These are phyloP conservation scores for Aurelia coerulea DNA, from an alignment of 30 jellyfish, hydroid and myxozoan species.

Conservation along the genomic window DNA sequence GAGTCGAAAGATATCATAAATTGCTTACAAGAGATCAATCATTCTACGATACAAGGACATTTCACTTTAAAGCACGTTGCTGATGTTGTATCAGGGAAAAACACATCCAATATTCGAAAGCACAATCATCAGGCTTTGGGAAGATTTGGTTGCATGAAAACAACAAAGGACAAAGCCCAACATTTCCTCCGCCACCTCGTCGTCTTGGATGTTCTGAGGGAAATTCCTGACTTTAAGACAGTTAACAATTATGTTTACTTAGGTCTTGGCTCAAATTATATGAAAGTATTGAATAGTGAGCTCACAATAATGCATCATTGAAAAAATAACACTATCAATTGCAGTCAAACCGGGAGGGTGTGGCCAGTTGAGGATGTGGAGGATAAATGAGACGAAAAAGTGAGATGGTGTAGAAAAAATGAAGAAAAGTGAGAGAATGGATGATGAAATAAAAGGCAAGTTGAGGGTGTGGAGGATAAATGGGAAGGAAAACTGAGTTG, in stretches of 20 bases:
- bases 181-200: slow-evolving; percentile 2
- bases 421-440: too few species aligned
- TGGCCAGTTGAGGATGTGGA: too few species aligned
- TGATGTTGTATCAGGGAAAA: neutral
- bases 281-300: neutral
- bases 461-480: too few species aligned
- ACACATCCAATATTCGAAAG: neutral
- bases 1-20: neutral
- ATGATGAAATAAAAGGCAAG: too few species aligned
- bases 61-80: neutral
- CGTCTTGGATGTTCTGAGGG: neutral
- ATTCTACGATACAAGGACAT: neutral
- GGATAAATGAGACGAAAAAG: too few species aligned
- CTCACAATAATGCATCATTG: neutral
- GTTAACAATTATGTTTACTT: neutral
- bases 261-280: neutral
- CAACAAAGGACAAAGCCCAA: neutral
- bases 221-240: neutral
- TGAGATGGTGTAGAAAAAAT: too few species aligned
- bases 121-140: slow-evolving; percentile 1
- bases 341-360: slow-evolving; percentile 1
- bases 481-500: too few species aligned
- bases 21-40: neutral
- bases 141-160: neutral
- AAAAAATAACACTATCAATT: neutral